Base-by-base conservation (phyloP, 2,888 invertebrate species). In the Drosophila fulvimacula region DNA sequence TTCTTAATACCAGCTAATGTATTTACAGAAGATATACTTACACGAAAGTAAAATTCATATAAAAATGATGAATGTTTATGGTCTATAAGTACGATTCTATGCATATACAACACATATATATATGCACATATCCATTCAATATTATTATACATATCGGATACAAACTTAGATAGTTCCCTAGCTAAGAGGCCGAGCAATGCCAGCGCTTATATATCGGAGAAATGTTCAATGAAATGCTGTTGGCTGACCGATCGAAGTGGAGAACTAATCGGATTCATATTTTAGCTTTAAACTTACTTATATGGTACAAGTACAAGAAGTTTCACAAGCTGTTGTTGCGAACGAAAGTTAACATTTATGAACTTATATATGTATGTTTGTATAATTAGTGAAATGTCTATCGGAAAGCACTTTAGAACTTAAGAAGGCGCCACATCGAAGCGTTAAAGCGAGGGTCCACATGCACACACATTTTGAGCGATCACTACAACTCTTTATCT, bases 401-500 rank as follows among this genome's bases (percentile, higher is more conserved):
- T 58, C 42, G 61, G 69, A 71, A 71, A 73, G 61, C 65, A 72
- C 73, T 72, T 74, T 57, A 51, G 46, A 72, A 60, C 65, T 61
- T 48, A 55, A 48, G 39, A 58, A 48, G 46, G 32, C 68, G 56
- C 51, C 51, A 38, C 13, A 48, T 21, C 41, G 56, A 56, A 36
- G 39, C 49, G 42, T 42, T 56, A 53, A 27, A 48, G 41, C 41
- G 62, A 39, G 34, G 24, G 15, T 48, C 62, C 48, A 46, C 41
- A 41, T 34, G 49, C 27, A 21, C 21, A 30, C 30, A 30, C 30
- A 10, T 36, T 27, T 44, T 48, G 27, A 69, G 63, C 58, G 57
- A 49, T 64, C 82, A 86, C 89, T 87, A 87, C 88, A 87, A 85
- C 53, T 87, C 86, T 57, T 89, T 87, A n/a, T 87, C 89, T 41